Percentiles rank a stretch among this genome's conserved stretches.
Evolutionary conservation across 2,797 vertebrate genomes (phyloP).

Genomic region (Pangasius larnaudii): DNA sequence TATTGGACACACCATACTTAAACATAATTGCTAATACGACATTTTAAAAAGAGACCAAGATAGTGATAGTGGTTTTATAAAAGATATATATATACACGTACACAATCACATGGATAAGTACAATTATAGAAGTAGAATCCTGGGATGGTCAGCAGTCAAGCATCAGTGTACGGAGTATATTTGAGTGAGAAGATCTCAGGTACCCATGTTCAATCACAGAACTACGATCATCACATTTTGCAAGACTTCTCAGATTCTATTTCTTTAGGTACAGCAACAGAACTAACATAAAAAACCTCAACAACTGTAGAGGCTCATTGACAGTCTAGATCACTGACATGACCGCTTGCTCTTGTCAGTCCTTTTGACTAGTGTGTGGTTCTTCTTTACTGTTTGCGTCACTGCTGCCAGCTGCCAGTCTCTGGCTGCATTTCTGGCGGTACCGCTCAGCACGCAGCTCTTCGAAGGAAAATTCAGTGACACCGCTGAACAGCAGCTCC

Average conservation of each 20-base stretch:
- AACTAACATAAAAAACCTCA: not conserved
- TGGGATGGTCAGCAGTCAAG: not conserved
- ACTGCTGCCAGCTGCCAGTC: slow-evolving; percentile 58
- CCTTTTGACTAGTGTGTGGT: not conserved
- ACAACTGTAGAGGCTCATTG: not conserved
- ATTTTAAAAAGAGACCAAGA: not conserved
- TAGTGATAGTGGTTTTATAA: not conserved
- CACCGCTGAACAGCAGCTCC: slow-evolving; percentile 88
- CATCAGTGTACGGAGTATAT: not conserved
- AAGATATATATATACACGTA: not conserved
- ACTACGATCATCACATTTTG: not conserved
- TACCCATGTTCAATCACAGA: not conserved
- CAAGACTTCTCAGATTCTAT: not conserved
- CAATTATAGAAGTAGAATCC: not conserved
- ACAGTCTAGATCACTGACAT: not conserved
- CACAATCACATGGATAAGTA: not conserved
- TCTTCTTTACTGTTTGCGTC: slow-evolving; percentile 15
- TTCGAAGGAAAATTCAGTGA: slow-evolving; percentile 91
- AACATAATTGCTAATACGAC: not conserved
- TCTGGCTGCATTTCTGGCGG: slow-evolving; percentile 79
- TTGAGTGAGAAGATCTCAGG: not conserved
- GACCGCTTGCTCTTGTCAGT: not conserved
- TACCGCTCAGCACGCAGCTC: slow-evolving; percentile 90
- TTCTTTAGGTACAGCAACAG: not conserved
- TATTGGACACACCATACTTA: too few species aligned